Base-by-base conservation (phyloP, 2,113 vertebrate species). In the Hemicordylus capensis region DNA sequence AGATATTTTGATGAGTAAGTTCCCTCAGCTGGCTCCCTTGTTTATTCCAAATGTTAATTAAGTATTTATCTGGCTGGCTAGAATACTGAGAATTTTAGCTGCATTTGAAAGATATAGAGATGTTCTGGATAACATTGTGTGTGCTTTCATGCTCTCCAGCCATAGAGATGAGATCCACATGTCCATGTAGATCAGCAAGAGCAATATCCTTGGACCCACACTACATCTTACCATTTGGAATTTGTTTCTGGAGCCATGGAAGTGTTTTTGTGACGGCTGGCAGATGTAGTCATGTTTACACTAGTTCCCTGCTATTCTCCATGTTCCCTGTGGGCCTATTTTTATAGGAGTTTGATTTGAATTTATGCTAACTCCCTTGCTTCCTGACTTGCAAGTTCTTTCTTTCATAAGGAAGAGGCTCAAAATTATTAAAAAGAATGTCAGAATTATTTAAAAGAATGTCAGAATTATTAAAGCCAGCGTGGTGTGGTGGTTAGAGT, bases 1-100 rank as follows among this genome's bases (percentile, higher is more conserved):
- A 69, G 89, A 76, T 79, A 85, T 90, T 85, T 64, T 77, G 37
- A 76, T 81, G 66, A 66, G 19, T 24, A 75, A 56, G 34, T 67
- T 56, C 48, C 11, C 39, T 81, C 83, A 87, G 6, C 28, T 81
- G 34, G 72, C 77, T 61, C 51, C 37, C 48, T 85, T 48, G 73
- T 85, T 92, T 64, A 20, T 92, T 88, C 80, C 46, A 24, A 76
- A 59, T 37, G 77, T 2, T 64, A 1, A 80, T 90, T 54, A 59
- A 42, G 39, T 64, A 84, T 88, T 85, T n/a, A 69, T 37, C 39
- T n/a, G 73, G 26, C 44, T 61, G 28, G 77, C 24, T 46, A 37
- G 61, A 67, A 10, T 69, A 64, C 46, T 83, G 51, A 28, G 46
- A 4, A 69, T 81, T 88, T 84, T 82, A 46, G 0, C 11, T 81